A percentile compares a stretch with the other conserved stretches of the same genome.
These are phyloP conservation scores for Synergus umbraculus DNA, from an alignment of 2,888 invertebrate genomes.

Conservation along the genomic window DNA sequence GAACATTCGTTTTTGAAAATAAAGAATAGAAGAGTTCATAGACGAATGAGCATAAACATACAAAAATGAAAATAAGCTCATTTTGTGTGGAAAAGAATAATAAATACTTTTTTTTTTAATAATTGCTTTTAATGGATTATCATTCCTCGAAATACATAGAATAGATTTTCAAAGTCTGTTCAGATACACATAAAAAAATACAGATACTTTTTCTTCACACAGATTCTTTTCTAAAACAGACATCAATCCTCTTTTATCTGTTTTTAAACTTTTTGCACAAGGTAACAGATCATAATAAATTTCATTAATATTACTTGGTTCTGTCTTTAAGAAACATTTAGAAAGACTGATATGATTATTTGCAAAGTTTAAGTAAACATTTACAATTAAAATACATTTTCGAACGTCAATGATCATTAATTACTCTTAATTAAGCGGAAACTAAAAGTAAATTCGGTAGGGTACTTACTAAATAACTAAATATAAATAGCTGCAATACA, in stretches of 20 bases:
- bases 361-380: background rate
- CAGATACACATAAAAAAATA: slow-evolving; percentile 41
- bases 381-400: background rate
- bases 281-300: slow-evolving; percentile 21
- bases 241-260: background rate
- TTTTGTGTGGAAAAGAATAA: background rate
- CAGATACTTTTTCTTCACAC: slow-evolving; percentile 29
- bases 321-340: slow-evolving; percentile 4
- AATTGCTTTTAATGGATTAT: slow-evolving; percentile 33
- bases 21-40: too few relatives aligned
- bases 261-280: slow-evolving; percentile 2
- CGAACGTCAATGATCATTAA: background rate
- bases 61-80: background rate
- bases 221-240: slow-evolving; percentile 13
- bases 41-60: too few relatives aligned
- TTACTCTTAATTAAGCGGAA: background rate
- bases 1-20: too few relatives aligned
- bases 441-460: background rate
- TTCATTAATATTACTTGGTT: slow-evolving; percentile 27
- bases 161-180: slow-evolving; percentile 38
- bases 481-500: background rate
- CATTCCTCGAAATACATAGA: slow-evolving; percentile 30
- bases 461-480: background rate
- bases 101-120: background rate
- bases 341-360: slow-evolving; percentile 15